Conservation (phyloP, 2,888 invertebrate genomes). For the Napeogenes inachia region DNA sequence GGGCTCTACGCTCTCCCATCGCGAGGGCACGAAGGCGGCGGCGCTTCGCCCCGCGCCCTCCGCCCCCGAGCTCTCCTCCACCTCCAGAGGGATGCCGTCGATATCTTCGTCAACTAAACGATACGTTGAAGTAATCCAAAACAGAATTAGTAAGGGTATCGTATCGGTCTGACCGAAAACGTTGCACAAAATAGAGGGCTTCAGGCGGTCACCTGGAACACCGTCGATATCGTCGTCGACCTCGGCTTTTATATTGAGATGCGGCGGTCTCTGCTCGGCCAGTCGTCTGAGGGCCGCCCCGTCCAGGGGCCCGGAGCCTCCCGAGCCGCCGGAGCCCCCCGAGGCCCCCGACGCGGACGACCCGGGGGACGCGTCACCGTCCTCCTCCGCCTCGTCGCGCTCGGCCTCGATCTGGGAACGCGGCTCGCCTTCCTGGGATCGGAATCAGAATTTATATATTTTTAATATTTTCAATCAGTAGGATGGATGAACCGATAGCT, state of each 20-base stretch:
- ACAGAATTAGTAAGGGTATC: no score
- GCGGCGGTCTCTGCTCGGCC: constrained; percentile 40
- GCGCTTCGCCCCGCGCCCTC: constrained; percentile 43
- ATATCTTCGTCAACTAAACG: constrained; percentile 83
- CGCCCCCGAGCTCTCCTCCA: constrained; percentile 41
- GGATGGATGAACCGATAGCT: background rate
- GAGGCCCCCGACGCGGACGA: constrained; percentile 54
- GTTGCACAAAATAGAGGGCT: background rate
- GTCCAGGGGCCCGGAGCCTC: constrained; percentile 87
- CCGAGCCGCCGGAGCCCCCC: constrained; percentile 70
- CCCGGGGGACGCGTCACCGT: constrained; percentile 36
- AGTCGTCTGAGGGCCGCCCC: constrained; percentile 88
- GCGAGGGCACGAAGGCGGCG: constrained; percentile 90
- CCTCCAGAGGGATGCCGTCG: constrained; percentile 83
- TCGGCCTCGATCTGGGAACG: constrained; percentile 14
- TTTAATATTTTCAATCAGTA: background rate
- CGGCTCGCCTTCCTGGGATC: constrained; percentile 22
- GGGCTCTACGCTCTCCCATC: constrained; percentile 98
- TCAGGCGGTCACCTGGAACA: constrained; percentile 44
- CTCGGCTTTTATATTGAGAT: constrained; percentile 24
- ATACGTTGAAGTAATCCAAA: no score
- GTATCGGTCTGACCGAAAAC: background rate
- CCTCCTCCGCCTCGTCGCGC: constrained; percentile 32
- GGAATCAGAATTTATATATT: background rate
- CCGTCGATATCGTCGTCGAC: constrained; percentile 54